Evolutionary conservation across 2,797 vertebrate species (phyloP), one percentile per base, ranked within the genome.

Genomic region (Coreius guichenoti): DNA sequence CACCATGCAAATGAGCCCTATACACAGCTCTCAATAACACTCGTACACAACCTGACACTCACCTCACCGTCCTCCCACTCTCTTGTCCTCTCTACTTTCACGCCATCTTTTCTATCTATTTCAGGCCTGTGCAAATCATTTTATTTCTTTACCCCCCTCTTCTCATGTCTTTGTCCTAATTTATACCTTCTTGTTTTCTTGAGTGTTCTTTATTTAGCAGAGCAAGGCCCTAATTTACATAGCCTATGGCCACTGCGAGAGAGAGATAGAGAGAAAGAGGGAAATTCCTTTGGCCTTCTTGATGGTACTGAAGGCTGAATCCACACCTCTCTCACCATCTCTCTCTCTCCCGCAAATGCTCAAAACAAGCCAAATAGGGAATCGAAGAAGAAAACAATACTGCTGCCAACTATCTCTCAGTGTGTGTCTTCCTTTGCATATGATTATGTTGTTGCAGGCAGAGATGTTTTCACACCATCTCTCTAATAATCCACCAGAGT

Each of bases 1-100:
- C 80, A 79, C 81, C 58, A 88, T 90, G 87, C 87, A 88, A 90
- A 90, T 90, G 73, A 86, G 68, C 45, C 54, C 81, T 67, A 77
- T 68, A 83, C 72, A 67, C 76, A 81, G 47, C 83, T 63, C 87
- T 86, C 72, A 49, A 86, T 72, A 81, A 68, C 78, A 84, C 84
- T 87, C 51, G 45, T 45, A 58, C 74, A 75, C 67, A 84, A 63
- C 67, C 80, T 47, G 2, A 72, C 56, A 67, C 84, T 83, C 89
- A 86, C 80, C 73, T 85, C 54, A 43, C 19, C 23, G 43, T 83
- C 87, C 80, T 79, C 87, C 84, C 70, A 69, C 81, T 80, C 85
- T 84, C 79, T 8, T 76, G 45, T 75, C 58, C 79, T 77, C 80
- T 76, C 13, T 61, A 39, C 36, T 39, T 43, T 81, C 75, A 73